These are phyloP conservation scores for Brachypalpus laphriformis DNA, from an alignment of 2,888 invertebrate species.

Conservation along the genomic window DNA sequence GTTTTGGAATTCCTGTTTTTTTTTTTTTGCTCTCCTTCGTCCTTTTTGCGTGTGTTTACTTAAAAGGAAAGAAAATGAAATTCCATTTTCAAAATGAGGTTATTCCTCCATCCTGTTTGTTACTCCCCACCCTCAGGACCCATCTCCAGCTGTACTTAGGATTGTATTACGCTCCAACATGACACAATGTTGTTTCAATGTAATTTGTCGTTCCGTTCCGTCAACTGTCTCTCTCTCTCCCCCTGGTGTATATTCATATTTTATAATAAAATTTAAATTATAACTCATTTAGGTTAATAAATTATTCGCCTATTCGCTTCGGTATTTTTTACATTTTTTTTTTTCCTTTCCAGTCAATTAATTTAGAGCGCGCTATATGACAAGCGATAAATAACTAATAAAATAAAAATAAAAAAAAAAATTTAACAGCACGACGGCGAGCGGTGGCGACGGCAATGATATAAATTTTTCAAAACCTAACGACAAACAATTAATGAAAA, in stretches of 20 bases:
- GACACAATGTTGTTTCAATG: constrained; percentile 55
- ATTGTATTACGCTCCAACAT: constrained; percentile 52
- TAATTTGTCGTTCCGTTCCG: constrained; percentile 48
- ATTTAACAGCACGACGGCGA: constrained; percentile 23
- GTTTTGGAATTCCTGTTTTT: constrained; percentile 17
- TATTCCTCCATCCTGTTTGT: constrained; percentile 29
- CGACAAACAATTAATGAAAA: constrained; percentile 66
- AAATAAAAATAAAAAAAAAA: constrained; percentile 41
- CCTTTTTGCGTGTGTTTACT: constrained; percentile 37
- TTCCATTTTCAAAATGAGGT: constrained; percentile 60
- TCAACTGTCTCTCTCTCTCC: constrained; percentile 41
- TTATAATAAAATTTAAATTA: constrained; percentile 47
- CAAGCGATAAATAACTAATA: constrained; percentile 52
- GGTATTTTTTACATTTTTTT: background rate
- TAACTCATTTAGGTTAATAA: constrained; percentile 49
- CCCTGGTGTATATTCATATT: constrained; percentile 13
- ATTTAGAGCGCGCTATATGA: constrained; percentile 42
- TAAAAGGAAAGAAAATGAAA: constrained; percentile 57
- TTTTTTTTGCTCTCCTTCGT: background rate
- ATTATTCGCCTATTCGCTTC: constrained; percentile 19
- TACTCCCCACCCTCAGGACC: background rate
- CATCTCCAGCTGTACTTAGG: constrained; percentile 23
- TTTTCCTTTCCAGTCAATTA: constrained; percentile 33
- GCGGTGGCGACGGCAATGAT: constrained; percentile 20
- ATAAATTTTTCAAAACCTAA: constrained; percentile 41